A percentile compares a stretch with the other conserved stretches of the same genome.
Conservation (phyloP, 2,888 invertebrate species). For the Teleogryllus oceanicus region DNA sequence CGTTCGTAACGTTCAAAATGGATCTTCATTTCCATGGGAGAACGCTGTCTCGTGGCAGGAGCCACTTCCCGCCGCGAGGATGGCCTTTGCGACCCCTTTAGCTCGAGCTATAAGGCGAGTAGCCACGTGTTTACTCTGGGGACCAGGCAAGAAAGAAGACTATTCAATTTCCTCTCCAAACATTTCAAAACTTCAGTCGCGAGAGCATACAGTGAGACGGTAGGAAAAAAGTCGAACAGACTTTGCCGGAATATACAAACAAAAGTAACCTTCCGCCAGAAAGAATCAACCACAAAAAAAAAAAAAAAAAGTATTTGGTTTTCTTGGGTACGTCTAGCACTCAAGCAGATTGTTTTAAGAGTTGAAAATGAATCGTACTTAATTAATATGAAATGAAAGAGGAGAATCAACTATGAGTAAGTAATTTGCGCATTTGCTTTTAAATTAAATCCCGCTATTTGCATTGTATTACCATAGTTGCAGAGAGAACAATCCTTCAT, state of each 20-base stretch:
- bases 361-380: background rate
- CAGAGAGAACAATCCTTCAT: background rate
- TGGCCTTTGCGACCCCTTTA: no score
- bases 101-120: background rate
- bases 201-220: background rate
- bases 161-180: background rate
- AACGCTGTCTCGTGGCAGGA: no score
- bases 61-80: no score
- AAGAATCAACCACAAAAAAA: background rate
- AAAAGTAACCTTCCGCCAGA: background rate
- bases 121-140: background rate
- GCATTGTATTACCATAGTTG: background rate
- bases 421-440: background rate
- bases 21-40: no score
- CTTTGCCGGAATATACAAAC: background rate
- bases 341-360: background rate
- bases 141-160: background rate
- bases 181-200: background rate
- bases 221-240: background rate
- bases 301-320: background rate
- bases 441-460: background rate
- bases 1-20: no score
- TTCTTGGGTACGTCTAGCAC: background rate
- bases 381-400: background rate
- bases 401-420: background rate